Base-by-base conservation (phyloP, 2,113 vertebrate species). In the Syrmaticus mikado region DNA sequence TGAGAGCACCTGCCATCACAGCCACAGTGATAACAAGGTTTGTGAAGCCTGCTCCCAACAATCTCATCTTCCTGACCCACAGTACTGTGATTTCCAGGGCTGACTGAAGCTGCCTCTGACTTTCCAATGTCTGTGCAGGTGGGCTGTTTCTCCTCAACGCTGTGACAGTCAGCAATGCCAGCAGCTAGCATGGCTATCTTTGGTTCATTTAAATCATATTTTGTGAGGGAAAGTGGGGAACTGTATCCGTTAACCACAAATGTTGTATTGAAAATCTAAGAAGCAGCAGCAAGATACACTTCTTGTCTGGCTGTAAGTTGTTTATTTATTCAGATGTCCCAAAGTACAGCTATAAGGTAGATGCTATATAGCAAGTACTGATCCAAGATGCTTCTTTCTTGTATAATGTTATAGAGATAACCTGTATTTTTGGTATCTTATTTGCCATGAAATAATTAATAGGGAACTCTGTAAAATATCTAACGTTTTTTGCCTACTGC, bases 101-200 rank as follows among this genome's bases (percentile, higher is more conserved):
- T 81, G 15, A 85, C 65, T 34, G 62, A 16, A n/a, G n/a, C 24
- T 64, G 18, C 15, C 93, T 16, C 34, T 8, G 10, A 68, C 34
- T 40, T 75, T 68, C 38, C n/a, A 1, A 2, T 2, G 5, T 32
- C 67, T 64, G 28, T 20, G 27, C 27, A 65, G 34, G 7, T 15
- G 0, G 3, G 1, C 27, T 70, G 2, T 8, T 92, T 74, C 65
- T 46, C 53, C 13, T 12, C 8, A 7, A 0, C 1, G 2, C 1
- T 32, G 28, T 4, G 48, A 8, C 58, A 48, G 27, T 45, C 9
- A 22, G 34, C 3, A 55, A 18, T 41, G 17, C 5, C 28, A 32
- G 53, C 28, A 30, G 10, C 28, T 16, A 30, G 30, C 17, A 32
- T 57, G 28, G 34, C 50, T 62, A 21, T 68, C 27, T 28, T 74